Base-by-base conservation (phyloP, 2,797 vertebrate species). In the Takifugu rubripes region DNA sequence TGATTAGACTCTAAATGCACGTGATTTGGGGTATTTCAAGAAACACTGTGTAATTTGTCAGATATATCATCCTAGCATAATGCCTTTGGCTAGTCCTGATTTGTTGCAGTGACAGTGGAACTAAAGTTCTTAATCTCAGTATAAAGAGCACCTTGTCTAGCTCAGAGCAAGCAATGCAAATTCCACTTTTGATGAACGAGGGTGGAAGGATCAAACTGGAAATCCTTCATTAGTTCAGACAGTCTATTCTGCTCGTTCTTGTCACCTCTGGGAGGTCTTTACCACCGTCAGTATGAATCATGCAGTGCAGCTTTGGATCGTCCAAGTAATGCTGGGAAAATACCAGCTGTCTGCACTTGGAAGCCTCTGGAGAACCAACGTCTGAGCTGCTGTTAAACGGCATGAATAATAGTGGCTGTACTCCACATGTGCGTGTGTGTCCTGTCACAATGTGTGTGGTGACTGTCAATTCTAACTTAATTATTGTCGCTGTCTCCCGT, bases 391-490 rank as follows among this genome's bases (percentile, higher is more conserved):
- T 36, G 27, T 57, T 44, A 52, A 15, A 21, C 45, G 57, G 29
- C 52, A 5, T 70, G 29, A 56, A 48, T 54, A 42, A 44, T 42
- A 12, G 45, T 16, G 36, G 25, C 24, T 56, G 25, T 52, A 14
- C 15, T 49, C 40, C 49, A 36, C 7, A n/a, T 54, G 49, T 44
- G 17, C 4, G 48, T 12, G 27, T 5, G 12, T 47, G 24, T 24
- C 42, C 42, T 56, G 25, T 33, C 21, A 46, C 3, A 2, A 45
- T 31, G 36, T 12, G 29, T 16, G 40, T 10, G 40, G 25, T 44
- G 36, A 21, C 43, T 48, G 29, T 26, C 6, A 5, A 47, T 56
- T 68, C 61, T 25, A 44, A 58, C 56, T 4, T 25, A 2, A 70
- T 79, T 54, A 59, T 42, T 49, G 0, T 7, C 26, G n/a, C 10